A percentile compares a stretch with the other conserved stretches of the same genome.
These are phyloP conservation scores for Tortrix viridana DNA, from an alignment of 2,888 invertebrate genomes.

Conservation along the genomic window DNA sequence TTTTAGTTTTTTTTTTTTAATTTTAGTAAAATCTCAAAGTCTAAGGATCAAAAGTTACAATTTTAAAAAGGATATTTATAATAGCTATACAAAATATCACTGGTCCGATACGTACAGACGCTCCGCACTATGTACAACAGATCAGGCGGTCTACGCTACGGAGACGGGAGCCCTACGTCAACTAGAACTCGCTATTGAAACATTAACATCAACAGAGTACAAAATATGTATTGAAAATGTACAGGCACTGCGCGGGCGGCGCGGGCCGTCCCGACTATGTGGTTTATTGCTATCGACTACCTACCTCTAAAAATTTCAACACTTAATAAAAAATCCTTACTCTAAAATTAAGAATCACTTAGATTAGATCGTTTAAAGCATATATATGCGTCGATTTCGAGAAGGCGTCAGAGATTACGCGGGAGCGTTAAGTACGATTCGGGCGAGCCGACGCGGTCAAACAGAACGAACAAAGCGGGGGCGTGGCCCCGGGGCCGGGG, in stretches of 20 bases:
- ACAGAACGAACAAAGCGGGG: constrained; percentile 40
- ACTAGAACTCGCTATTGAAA: constrained; percentile 45
- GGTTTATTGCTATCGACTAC: constrained; percentile 68
- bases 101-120: constrained; percentile 73
- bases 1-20: constrained; percentile 44
- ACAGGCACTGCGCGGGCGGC: constrained; percentile 43
- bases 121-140: constrained; percentile 54
- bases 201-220: constrained; percentile 53
- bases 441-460: constrained; percentile 46
- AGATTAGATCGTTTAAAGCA: constrained; percentile 45
- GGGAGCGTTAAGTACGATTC: constrained; percentile 63
- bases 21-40: constrained; percentile 55
- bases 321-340: constrained; percentile 68
- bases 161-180: constrained; percentile 55
- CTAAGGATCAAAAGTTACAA: constrained; percentile 58
- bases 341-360: constrained; percentile 58
- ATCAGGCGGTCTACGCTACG: constrained; percentile 47
- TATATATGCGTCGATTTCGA: constrained; percentile 48
- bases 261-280: constrained; percentile 55
- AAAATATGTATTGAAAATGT: constrained; percentile 50
- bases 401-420: constrained; percentile 51
- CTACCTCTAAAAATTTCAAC: constrained; percentile 70
- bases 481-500: constrained; percentile 41
- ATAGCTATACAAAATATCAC: constrained; percentile 80
- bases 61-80: constrained; percentile 51